phyloP scores from a whole-genome alignment of 2,113 vertebrate genomes.

The Charina bottae region DNA sequence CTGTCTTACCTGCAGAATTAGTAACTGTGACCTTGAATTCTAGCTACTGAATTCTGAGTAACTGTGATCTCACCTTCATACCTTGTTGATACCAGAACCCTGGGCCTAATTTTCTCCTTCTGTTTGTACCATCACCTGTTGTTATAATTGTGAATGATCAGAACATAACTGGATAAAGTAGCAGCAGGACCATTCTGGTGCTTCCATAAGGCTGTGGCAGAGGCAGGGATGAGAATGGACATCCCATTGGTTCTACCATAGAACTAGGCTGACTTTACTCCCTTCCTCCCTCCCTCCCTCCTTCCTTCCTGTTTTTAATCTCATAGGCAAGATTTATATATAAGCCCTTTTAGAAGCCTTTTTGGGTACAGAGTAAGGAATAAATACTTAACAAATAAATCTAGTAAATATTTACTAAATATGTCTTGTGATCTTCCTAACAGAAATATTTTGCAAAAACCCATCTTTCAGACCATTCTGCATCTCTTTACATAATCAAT shows the following conservation, averaged over 20 bases:
- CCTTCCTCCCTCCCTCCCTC: background rate
- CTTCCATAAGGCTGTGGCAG: background rate
- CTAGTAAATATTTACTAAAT: background rate
- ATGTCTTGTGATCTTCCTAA: background rate
- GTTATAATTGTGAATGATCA: background rate
- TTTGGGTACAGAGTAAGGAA: background rate
- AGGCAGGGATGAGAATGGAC: background rate
- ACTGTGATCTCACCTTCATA: background rate
- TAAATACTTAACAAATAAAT: background rate
- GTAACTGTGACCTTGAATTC: background rate
- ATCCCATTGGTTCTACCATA: background rate
- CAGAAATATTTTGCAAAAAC: background rate
- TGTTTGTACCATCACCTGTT: background rate
- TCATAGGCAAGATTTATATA: background rate
- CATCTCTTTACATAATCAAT: constrained; percentile 13
- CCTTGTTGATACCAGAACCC: background rate
- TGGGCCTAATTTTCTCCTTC: background rate
- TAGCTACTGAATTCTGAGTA: background rate
- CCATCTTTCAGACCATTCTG: background rate
- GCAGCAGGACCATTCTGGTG: background rate
- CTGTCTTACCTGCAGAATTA: background rate
- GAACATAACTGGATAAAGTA: background rate
- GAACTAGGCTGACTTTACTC: background rate
- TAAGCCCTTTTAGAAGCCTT: background rate
- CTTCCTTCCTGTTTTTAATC: background rate